Evolutionary conservation across 2,888 invertebrate species (phyloP), one percentile per base, ranked within the genome.

Genomic region (Ochlodes sylvanus): DNA sequence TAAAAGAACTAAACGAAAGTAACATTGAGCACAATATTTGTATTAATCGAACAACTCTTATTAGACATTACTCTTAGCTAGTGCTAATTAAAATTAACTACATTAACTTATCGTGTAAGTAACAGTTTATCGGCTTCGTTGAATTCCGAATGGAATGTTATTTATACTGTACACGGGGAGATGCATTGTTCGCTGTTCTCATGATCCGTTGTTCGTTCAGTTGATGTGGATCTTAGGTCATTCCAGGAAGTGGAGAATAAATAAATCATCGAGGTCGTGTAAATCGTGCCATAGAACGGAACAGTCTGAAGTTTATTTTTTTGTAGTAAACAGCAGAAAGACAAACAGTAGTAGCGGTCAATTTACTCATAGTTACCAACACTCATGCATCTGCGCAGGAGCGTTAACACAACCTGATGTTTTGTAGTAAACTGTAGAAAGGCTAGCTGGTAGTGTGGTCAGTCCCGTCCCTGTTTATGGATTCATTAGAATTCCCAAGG

Each of bases 251-350:
- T 72, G 75, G 76, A 78, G 79, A 79, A 82, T 82, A 79, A 78
- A 34, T 58, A 55, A 67, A 68, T 56, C 65, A n/a, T n/a, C n/a
- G 78, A 77, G 81, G 78, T 76, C 81, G 75, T 80, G 82, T 84
- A 80, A 85, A 82, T 82, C 74, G 76, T 85, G 85, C 78, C 84
- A 77, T 56, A 69, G 69, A 81, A 86, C 84, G 86, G 86, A 80
- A 86, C 75, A 56, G 32, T 10, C 44, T 17, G 14, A 21, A 27
- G 21, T 38, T 54, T 14, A 2, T 2, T 14, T 14, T 21, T 52
- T 14, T 12, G 0, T 50, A 50, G 19, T 9, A 9, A 34, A 9
- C 34, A 34, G 34, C 7, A 7, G 34, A 5, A 9, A 34, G n/a
- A n/a, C n/a, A n/a, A n/a, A n/a, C n/a, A n/a, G n/a, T n/a, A n/a